Conservation (phyloP, 2,113 vertebrate genomes). For the Recurvirostra avosetta region DNA sequence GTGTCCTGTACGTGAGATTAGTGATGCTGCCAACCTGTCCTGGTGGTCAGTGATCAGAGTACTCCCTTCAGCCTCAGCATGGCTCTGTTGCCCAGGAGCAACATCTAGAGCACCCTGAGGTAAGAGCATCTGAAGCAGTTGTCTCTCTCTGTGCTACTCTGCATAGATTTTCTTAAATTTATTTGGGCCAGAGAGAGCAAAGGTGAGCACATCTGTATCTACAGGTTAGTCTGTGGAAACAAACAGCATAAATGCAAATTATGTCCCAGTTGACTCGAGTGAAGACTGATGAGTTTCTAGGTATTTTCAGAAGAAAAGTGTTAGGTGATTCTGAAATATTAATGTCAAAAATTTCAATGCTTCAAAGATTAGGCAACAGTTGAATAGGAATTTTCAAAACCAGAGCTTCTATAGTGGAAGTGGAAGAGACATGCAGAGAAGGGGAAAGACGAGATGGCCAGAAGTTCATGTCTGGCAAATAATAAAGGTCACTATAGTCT, state of each 20-base stretch:
- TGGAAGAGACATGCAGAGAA: background rate
- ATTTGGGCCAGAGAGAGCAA: background rate
- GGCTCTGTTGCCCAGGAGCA: background rate
- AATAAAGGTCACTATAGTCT: background rate
- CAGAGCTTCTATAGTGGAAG: background rate
- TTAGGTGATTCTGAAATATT: background rate
- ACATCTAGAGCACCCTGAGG: background rate
- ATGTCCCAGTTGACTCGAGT: background rate
- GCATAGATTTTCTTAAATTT: background rate
- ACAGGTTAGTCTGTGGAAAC: background rate
- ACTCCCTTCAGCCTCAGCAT: background rate
- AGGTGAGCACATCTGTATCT: background rate
- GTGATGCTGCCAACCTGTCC: background rate
- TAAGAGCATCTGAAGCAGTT: background rate
- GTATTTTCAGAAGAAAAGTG: background rate
- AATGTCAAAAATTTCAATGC: background rate
- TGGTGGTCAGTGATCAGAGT: background rate
- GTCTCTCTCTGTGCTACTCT: background rate
- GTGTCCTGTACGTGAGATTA: accelerated
- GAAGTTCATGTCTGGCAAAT: background rate
- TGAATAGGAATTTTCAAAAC: background rate
- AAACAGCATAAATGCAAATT: background rate
- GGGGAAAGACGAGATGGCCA: background rate
- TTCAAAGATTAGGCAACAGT: background rate
- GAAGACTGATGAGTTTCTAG: background rate